These are phyloP conservation scores for Amphilophus citrinellus DNA, from an alignment of 2,113 vertebrate species.

Conservation along the genomic window DNA sequence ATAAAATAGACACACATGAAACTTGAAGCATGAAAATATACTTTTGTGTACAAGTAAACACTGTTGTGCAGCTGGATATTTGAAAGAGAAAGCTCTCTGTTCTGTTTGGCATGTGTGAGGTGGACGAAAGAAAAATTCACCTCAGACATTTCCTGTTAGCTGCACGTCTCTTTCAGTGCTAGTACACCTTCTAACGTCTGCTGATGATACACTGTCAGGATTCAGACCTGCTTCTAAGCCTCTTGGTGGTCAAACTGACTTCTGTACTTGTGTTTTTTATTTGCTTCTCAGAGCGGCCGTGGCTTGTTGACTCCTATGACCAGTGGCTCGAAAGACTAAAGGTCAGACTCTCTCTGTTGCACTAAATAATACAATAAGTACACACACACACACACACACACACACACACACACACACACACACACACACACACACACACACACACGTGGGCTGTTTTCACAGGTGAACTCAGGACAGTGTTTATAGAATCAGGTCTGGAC, in stretches of 20 bases:
- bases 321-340: constrained; percentile 91
- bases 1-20: not conserved
- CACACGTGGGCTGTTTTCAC: not conserved
- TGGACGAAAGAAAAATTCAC: not conserved
- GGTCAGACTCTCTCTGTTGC: constrained; percentile 74
- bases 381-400: not conserved
- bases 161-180: not conserved
- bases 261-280: not conserved
- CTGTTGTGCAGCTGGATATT: not conserved
- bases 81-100: not conserved
- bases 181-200: not conserved
- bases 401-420: not conserved
- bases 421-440: not conserved
- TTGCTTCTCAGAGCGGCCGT: constrained; percentile 87
- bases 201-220: not conserved
- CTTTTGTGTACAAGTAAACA: not conserved
- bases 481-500: not conserved
- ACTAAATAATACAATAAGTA: not conserved
- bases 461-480: not conserved
- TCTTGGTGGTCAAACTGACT: not conserved
- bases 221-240: not conserved
- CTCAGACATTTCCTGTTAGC: not conserved
- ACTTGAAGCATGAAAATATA: not conserved
- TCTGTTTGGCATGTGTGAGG: not conserved
- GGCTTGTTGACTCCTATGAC: constrained; percentile 92